These are phyloP conservation scores for Plemyria rubiginata DNA, from an alignment of 2,888 invertebrate genomes.

Conservation along the genomic window DNA sequence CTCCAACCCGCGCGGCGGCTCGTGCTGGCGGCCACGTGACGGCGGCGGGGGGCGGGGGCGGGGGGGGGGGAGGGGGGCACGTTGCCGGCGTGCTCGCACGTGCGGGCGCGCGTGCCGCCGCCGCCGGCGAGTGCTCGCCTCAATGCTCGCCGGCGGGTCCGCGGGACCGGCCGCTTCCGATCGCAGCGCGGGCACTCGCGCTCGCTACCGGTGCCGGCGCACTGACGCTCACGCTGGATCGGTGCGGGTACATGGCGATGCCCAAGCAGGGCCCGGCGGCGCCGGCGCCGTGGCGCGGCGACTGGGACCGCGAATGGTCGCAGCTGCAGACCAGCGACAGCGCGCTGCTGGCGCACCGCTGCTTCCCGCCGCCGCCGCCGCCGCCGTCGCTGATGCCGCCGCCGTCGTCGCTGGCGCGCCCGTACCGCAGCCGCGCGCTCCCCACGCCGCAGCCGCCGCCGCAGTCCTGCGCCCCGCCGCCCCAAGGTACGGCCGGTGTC, in stretches of 20 bases:
- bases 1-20: no score
- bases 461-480: not conserved
- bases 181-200: slow-evolving; percentile 38
- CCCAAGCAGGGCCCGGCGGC: slow-evolving; percentile 42
- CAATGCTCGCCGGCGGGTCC: slow-evolving; percentile 75
- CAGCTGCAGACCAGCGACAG: slow-evolving; percentile 5
- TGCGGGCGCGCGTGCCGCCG: slow-evolving; percentile 58
- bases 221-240: slow-evolving; percentile 73
- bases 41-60: slow-evolving; percentile 8
- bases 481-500: not conserved
- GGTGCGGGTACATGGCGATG: slow-evolving; percentile 84
- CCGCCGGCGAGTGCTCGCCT: slow-evolving; percentile 59
- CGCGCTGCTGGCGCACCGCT: slow-evolving; percentile 35
- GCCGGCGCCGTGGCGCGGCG: not conserved
- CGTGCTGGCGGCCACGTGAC: not conserved
- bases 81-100: slow-evolving; percentile 71
- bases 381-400: slow-evolving; percentile 26
- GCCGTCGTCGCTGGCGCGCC: slow-evolving; percentile 9
- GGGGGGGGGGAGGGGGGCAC: slow-evolving; percentile 51
- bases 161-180: slow-evolving; percentile 71
- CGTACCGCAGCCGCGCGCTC: not conserved
- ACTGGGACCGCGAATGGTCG: slow-evolving; percentile 12
- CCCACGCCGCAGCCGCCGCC: slow-evolving; percentile 4
- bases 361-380: slow-evolving; percentile 49
- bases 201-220: no score